phyloP scores from a whole-genome alignment of 2,888 invertebrate species.

The Cephus spinipes region DNA sequence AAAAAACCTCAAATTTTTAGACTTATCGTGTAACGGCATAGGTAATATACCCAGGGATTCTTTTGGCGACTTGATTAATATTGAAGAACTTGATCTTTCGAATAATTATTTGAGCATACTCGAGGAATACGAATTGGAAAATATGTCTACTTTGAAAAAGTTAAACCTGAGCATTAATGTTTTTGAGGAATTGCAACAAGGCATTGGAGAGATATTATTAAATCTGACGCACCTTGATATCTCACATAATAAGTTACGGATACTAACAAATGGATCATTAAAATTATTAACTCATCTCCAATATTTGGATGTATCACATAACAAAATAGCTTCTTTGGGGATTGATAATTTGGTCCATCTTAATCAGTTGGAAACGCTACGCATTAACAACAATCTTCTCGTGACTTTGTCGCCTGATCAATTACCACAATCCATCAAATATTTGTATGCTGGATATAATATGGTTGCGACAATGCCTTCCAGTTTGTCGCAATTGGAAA shows the following conservation, averaged over 20 bases:
- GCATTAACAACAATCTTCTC: conserved; percentile 47
- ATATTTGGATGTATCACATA: conserved; percentile 53
- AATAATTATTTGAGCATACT: conserved; percentile 67
- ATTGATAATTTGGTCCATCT: conserved; percentile 29
- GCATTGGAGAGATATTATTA: conserved; percentile 51
- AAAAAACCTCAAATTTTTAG: conserved; percentile 66
- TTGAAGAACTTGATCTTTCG: conserved; percentile 68
- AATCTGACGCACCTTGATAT: conserved; percentile 48
- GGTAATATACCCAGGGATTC: conserved; percentile 64
- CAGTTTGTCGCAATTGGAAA: conserved; percentile 32
- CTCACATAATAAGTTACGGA: conserved; percentile 62
- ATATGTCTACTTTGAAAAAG: conserved; percentile 65
- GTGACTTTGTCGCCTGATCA: conserved; percentile 33
- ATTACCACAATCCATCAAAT: conserved; percentile 41
- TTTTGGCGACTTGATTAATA: conserved; percentile 57
- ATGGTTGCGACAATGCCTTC: conserved; percentile 33
- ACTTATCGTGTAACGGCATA: conserved; percentile 70
- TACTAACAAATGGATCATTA: conserved; percentile 65
- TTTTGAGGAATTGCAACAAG: conserved; percentile 58
- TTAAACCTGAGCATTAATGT: conserved; percentile 70
- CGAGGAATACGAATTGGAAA: conserved; percentile 64
- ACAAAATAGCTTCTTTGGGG: conserved; percentile 40
- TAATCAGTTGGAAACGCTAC: conserved; percentile 32
- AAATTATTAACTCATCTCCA: conserved; percentile 67
- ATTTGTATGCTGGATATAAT: conserved; percentile 47